phyloP scores from a whole-genome alignment of 2,888 invertebrate species.

The Fragum sueziense region DNA sequence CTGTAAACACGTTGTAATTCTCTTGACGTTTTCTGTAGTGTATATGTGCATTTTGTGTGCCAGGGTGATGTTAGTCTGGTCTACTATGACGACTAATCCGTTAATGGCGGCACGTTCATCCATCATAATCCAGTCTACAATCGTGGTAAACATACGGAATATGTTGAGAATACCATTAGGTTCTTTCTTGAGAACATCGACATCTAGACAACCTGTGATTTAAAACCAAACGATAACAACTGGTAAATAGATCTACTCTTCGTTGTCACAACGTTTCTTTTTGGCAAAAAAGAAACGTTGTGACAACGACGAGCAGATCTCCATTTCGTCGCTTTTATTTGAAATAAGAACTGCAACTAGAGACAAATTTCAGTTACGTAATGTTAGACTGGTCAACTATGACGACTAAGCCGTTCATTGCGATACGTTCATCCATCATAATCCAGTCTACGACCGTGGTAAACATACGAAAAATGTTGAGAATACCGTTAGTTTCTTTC shows the following conservation, averaged over 20 bases:
- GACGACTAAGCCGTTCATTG: conserved; percentile 49
- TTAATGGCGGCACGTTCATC: conserved; percentile 54
- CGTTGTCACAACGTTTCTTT: too few species aligned
- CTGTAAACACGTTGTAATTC: conserved; percentile 18
- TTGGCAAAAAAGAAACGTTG: too few species aligned
- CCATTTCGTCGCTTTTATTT: not conserved
- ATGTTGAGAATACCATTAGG: not conserved
- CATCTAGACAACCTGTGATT: conserved; percentile 26
- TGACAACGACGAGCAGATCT: not conserved
- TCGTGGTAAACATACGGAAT: conserved; percentile 3
- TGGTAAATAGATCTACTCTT: too few species aligned
- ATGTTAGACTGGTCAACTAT: conserved; percentile 43
- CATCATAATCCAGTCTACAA: conserved; percentile 35
- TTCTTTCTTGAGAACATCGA: conserved; percentile 16
- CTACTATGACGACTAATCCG: conserved; percentile 42
- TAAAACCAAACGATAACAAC: too few species aligned
- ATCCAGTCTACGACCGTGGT: conserved; percentile 27
- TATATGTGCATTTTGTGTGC: conserved; percentile 30
- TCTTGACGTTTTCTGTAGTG: conserved; percentile 38
- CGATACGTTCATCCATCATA: conserved; percentile 43
- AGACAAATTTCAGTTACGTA: not conserved
- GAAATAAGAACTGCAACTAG: not conserved
- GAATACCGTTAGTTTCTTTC: conserved; percentile 4
- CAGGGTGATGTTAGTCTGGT: conserved; percentile 37
- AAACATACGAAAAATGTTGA: conserved; percentile 16